Percentiles rank a stretch among this genome's conserved stretches.
Conservation (phyloP, 64 coral and sea anemone genomes). For the Platygyra sinensis region DNA sequence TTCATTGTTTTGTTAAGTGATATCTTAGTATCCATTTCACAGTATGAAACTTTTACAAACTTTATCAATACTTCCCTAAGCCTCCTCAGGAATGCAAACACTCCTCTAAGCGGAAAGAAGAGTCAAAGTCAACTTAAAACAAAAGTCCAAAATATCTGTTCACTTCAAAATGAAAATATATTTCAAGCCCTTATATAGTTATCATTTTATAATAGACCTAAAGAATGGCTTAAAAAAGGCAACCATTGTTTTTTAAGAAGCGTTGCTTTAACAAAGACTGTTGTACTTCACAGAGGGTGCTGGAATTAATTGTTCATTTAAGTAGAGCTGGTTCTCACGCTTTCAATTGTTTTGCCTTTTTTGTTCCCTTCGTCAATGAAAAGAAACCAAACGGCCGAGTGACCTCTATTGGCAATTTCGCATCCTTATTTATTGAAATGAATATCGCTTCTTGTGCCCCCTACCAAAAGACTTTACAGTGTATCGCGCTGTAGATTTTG, state of each 20-base stretch:
- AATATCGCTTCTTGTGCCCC: not conserved
- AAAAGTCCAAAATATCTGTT: not conserved
- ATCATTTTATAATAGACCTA: not conserved
- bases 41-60: too few relatives aligned
- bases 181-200: conserved; percentile 9
- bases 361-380: not conserved
- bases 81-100: too few relatives aligned
- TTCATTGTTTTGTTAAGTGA: too few relatives aligned
- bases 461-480: not conserved
- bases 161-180: conserved; percentile 7
- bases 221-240: conserved; percentile 25
- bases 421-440: not conserved
- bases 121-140: not conserved
- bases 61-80: too few relatives aligned
- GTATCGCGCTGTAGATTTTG: too few relatives aligned
- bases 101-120: too few relatives aligned
- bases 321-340: not conserved
- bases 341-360: not conserved
- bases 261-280: conserved; percentile 16
- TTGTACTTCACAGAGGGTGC: not conserved
- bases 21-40: too few relatives aligned
- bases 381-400: not conserved
- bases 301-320: not conserved
- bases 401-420: not conserved
- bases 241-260: not conserved